Base-by-base conservation (phyloP, 2,888 invertebrate species). In the Hanleya hanleyi region DNA sequence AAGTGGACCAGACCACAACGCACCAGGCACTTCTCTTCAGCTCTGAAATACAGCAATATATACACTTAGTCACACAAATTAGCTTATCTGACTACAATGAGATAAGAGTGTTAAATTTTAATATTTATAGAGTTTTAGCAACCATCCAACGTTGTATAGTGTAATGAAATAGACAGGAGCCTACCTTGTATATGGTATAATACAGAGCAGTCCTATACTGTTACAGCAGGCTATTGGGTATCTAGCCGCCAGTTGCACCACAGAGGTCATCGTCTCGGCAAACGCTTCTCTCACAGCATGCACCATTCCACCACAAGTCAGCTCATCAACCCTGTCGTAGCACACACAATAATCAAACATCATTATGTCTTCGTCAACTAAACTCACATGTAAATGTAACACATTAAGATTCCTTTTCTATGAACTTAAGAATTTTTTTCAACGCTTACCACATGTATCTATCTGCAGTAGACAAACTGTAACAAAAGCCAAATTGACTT, bases 1-100 rank as follows among this genome's bases (percentile, higher is more conserved):
- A 91, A 79, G 71, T 89, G 88, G 4, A 91, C 88, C 70, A 91
- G 81, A 26, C 90, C 90, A 61, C 89, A 89, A 7, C 89, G 79
- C 47, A 91, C 90, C 68, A 91, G 78, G 73, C 90, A 90, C 71
- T 86, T 86, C 81, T 90, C 90, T 75, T 90, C 90, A 69, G 87
- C 86, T 73, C 89, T 90, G 77, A 29, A n/a, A n/a, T n/a, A n/a
- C n/a, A n/a, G n/a, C n/a, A n/a, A n/a, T n/a, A n/a, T n/a, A 65
- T 32, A 57, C 26, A 26, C 22, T 57, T 18, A 26, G 12, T 57
- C 22, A 57, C 12, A 57, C 9, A 57, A 22, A 57, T 57, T 57
- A 18, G 15, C 26, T 57, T 18, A 15, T n/a, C 12, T 57, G 26
- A 18, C 22, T 18, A 18, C 12, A 12, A 41, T n/a, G 12, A 41